Evolutionary conservation across 2,113 vertebrate species (phyloP).

Genomic region (rabbit (Oryctolagus cuniculus)): mOryCun1.1 NC_091440.1:5901001-5901500

Average conservation of each 20-base stretch:
- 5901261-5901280: not conserved
- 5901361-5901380: too few species aligned
- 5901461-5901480: too few species aligned
- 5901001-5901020: not conserved
- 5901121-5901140: not conserved
- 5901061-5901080: not conserved
- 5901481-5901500: too few species aligned
- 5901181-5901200: not conserved
- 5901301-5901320: too few species aligned
- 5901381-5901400: too few species aligned
- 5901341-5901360: too few species aligned
- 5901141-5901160: not conserved
- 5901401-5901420: too few species aligned
- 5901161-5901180: not conserved
- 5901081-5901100: not conserved
- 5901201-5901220: not conserved
- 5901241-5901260: slow-evolving; percentile 8
- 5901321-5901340: too few species aligned
- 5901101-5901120: not conserved
- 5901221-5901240: not conserved
- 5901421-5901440: too few species aligned
- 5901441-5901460: too few species aligned
- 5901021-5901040: not conserved
- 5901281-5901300: too few species aligned
- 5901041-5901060: not conserved